phyloP scores from a whole-genome alignment of 1,140 invertebrate species.

The Bombus breviceps region DNA sequence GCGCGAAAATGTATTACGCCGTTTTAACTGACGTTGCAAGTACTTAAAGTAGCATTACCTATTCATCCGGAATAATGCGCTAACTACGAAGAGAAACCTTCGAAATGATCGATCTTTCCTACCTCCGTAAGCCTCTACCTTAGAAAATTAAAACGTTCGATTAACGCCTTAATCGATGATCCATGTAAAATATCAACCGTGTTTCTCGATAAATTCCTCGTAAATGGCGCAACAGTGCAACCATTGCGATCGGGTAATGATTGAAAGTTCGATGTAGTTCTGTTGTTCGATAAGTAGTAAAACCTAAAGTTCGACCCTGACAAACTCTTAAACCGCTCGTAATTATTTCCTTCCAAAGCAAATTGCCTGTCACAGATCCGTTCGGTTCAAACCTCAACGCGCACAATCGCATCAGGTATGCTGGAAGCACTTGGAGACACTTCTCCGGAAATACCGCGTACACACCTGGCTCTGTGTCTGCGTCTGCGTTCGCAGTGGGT shows the following conservation, averaged over 20 bases:
- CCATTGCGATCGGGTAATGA: not conserved
- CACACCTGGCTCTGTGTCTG: conserved; percentile 53
- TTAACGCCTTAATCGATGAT: not conserved
- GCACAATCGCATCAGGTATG: conserved; percentile 64
- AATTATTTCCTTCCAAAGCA: conserved; percentile 65
- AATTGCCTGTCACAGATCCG: conserved; percentile 58
- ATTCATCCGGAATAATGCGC: conserved; percentile 55
- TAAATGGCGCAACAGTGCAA: not conserved
- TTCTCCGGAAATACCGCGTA: conserved; percentile 56
- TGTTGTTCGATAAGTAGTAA: not conserved
- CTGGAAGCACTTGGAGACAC: conserved; percentile 58
- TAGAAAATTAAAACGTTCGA: not conserved
- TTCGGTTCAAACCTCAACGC: conserved; percentile 48
- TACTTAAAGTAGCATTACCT: conserved; percentile 54
- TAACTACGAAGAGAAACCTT: conserved; percentile 25
- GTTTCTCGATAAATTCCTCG: not conserved
- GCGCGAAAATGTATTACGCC: conserved; percentile 40
- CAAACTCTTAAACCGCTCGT: conserved; percentile 35
- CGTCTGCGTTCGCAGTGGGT: conserved; percentile 30
- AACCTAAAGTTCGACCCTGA: not conserved
- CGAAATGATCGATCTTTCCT: not conserved
- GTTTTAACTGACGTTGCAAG: conserved; percentile 56
- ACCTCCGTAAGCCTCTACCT: not conserved
- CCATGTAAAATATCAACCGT: not conserved
- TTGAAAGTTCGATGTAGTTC: no score